Conservation (phyloP, 2,888 invertebrate species). For the Hybos culiciformis region DNA sequence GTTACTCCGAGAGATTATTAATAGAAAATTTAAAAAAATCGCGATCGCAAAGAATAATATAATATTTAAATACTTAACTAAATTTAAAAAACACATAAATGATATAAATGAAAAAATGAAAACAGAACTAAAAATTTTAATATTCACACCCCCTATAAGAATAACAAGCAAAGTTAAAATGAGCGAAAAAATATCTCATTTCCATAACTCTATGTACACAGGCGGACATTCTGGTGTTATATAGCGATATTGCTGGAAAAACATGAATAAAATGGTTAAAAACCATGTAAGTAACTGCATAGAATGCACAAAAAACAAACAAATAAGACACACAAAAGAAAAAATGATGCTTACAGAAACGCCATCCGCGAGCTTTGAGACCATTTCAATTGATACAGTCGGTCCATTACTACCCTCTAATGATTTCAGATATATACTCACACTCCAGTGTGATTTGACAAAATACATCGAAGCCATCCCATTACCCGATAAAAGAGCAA, state of each 20-base stretch:
- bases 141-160: too few relatives aligned
- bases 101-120: too few relatives aligned
- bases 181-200: too few relatives aligned
- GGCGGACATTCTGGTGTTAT: conserved; percentile 10
- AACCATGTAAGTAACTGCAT: conserved; percentile 10
- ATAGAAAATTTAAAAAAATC: too few relatives aligned
- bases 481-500: conserved; percentile 9
- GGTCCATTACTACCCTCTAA: conserved; percentile 6
- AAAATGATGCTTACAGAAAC: conserved; percentile 9
- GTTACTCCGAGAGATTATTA: too few relatives aligned
- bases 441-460: conserved; percentile 9
- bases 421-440: conserved; percentile 10
- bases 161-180: too few relatives aligned
- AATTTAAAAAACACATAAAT: too few relatives aligned
- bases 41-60: too few relatives aligned
- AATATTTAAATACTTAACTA: too few relatives aligned
- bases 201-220: too few relatives aligned
- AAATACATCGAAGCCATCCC: conserved; percentile 11
- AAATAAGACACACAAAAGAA: conserved; percentile 8
- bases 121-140: too few relatives aligned
- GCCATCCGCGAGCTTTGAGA: conserved; percentile 9
- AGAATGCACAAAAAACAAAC: conserved; percentile 10
- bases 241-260: conserved; percentile 3
- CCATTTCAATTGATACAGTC: conserved; percentile 8
- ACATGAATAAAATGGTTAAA: too few relatives aligned